These are phyloP conservation scores for Caenorhabditis sulstoni DNA, from an alignment of 2,888 invertebrate species.

Conservation along the genomic window DNA sequence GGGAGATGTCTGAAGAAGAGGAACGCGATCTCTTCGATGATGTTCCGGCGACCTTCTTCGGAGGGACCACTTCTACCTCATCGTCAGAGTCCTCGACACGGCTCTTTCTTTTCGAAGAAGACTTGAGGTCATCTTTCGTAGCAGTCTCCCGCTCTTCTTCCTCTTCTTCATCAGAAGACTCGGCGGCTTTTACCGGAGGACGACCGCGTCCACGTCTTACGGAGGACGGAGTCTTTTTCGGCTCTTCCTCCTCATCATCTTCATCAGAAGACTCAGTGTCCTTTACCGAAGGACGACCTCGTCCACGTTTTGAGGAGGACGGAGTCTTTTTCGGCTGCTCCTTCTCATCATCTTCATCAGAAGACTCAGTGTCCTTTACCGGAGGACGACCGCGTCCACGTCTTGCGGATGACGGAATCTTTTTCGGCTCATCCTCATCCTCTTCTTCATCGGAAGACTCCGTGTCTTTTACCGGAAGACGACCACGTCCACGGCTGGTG, in stretches of 20 bases:
- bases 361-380: neutral
- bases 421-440: neutral
- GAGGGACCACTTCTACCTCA: neutral
- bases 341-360: neutral
- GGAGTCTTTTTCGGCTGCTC: neutral
- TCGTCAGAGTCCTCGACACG: constrained; percentile 2
- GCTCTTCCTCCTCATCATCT: neutral
- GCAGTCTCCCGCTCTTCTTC: neutral
- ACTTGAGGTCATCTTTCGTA: neutral
- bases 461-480: neutral
- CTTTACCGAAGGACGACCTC: neutral
- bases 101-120: neutral
- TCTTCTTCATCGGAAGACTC: neutral
- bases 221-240: neutral
- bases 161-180: constrained; percentile 15
- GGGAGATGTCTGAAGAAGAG: neutral
- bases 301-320: neutral
- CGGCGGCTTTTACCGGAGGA: neutral
- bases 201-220: neutral
- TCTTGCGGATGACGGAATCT: neutral
- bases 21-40: no score
- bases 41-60: no score
- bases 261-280: neutral
- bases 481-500: neutral
- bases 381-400: neutral